Evolutionary conservation across 2,797 vertebrate species (phyloP), one percentile per base, ranked within the genome.

Genomic region (Halcyon smyrnensis): DNA sequence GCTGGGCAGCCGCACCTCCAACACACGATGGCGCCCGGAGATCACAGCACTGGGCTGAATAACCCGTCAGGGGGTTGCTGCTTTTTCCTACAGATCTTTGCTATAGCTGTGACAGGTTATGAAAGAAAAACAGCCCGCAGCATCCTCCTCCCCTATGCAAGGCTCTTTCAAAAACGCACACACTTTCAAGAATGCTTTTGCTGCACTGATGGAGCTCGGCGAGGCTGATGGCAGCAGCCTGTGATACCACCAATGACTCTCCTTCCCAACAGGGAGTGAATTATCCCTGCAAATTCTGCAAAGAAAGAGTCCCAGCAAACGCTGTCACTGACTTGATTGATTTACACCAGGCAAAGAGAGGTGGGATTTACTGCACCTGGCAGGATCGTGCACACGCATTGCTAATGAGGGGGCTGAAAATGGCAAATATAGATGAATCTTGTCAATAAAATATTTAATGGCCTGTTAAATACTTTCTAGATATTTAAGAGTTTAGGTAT

Each of bases 21-120:
- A 97, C 98, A 98, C 97, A 97, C 87, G 98, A 51, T 96, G 98
- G 98, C 96, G 95, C 96, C 80, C 0, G 0, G 46, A 64, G 90
- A 97, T 92, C 12, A 71, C 76, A 21, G 84, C 0, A 4, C 48
- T 3, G 34, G 46, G 53, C 84, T 57, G 41, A 39, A 27, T 13
- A 65, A 57, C 20, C 37, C 6, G 0, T 7, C 84, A 74, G 79
- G 73, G 25, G 0, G 25, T n/a, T 41, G 64, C 70, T 87, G 87
- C 84, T 56, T 95, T 77, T 56, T 37, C 67, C 77, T 34, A 45
- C 71, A 57, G 51, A 83, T 59, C 93, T 59, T 25, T 2, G 9
- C 65, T 59, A 34, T 3, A 53, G 67, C 19, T 2, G 28, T 41
- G 89, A 63, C 86, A 87, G 86, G 77, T 91, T 96, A 90, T n/a